A percentile compares a stretch with the other conserved stretches of the same genome.
phyloP scores from a whole-genome alignment of 2,888 invertebrate species.

The Epirrhoe alternata region DNA sequence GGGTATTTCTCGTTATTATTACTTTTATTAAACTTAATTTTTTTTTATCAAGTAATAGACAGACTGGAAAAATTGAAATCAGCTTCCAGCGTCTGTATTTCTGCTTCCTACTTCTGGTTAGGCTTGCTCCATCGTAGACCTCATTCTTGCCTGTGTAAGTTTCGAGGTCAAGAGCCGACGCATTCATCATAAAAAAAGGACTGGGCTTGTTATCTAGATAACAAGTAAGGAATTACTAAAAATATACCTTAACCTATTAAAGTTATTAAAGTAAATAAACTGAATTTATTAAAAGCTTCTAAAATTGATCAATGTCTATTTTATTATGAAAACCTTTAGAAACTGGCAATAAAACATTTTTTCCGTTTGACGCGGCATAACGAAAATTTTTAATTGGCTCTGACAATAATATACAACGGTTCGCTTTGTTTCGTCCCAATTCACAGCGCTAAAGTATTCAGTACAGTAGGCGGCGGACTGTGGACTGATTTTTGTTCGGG shows the following conservation, averaged over 20 bases:
- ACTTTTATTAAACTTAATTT: background rate
- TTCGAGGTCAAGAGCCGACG: no score
- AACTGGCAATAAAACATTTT: slow-evolving; percentile 54
- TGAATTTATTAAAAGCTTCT: background rate
- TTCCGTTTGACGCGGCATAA: slow-evolving; percentile 47
- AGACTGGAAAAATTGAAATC: no score
- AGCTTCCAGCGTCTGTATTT: no score
- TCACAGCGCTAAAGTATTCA: slow-evolving; percentile 37
- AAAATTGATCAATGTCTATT: slow-evolving; percentile 41
- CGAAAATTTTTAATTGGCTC: slow-evolving; percentile 62
- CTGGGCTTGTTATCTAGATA: no score
- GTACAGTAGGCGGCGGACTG: slow-evolving; percentile 27
- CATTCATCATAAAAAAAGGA: no score
- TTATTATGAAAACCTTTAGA: slow-evolving; percentile 37
- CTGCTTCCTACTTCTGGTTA: no score
- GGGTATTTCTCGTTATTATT: background rate
- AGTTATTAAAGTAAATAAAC: background rate
- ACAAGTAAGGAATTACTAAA: no score
- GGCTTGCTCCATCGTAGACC: no score
- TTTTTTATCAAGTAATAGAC: background rate
- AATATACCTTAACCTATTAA: background rate
- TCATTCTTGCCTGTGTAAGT: no score
- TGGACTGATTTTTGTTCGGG: slow-evolving; percentile 25
- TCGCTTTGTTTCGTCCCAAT: slow-evolving; percentile 59
- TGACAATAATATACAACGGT: slow-evolving; percentile 57